A percentile compares a stretch with the other conserved stretches of the same genome.
Evolutionary conservation across 2,797 vertebrate species (phyloP).

Genomic region (Taeniopygia guttata): DNA sequence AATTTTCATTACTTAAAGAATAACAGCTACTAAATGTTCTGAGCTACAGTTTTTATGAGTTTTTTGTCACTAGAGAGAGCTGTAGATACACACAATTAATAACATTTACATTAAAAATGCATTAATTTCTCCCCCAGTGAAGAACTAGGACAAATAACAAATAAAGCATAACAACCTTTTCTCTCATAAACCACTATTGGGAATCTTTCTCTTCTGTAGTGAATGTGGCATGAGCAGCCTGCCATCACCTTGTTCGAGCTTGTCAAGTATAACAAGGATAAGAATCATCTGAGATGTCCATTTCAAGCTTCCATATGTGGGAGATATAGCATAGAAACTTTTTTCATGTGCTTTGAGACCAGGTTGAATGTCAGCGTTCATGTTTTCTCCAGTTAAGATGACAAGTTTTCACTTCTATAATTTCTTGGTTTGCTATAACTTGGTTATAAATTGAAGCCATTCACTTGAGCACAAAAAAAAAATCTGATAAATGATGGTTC

Average conservation of each 20-base stretch:
- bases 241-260: neutral
- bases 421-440: neutral
- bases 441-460: neutral
- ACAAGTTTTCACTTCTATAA: neutral
- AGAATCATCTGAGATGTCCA: neutral
- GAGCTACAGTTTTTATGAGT: constrained; percentile 8
- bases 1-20: constrained; percentile 1
- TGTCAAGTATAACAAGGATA: neutral
- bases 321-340: neutral
- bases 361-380: neutral
- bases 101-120: constrained; percentile 17
- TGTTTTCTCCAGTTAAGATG: neutral
- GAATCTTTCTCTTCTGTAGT: neutral
- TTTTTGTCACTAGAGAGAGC: constrained; percentile 51
- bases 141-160: constrained; percentile 11
- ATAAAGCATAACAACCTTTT: neutral
- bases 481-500: neutral
- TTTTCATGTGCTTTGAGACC: neutral
- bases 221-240: neutral
- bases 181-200: neutral
- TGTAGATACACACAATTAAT: constrained; percentile 31
- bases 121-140: neutral
- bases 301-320: neutral
- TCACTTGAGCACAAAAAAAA: neutral
- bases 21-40: neutral